phyloP scores from a whole-genome alignment of 2,797 vertebrate species.

The Brachyalestes nurse region DNA sequence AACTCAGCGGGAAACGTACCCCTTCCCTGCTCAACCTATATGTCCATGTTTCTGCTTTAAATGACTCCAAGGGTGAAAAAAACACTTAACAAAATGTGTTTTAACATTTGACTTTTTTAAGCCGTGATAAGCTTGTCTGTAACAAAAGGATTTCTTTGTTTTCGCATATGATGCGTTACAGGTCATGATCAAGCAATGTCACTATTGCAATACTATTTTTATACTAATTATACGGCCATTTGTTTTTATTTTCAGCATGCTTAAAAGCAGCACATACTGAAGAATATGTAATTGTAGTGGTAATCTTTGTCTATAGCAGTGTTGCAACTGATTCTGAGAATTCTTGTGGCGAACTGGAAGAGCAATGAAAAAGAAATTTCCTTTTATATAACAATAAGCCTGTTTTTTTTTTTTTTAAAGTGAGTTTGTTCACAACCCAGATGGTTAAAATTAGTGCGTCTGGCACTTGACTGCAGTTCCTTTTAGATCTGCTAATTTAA shows the following conservation, averaged over 20 bases:
- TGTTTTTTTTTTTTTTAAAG: no score
- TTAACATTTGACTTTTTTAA: no score
- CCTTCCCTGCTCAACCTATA: constrained; percentile 1
- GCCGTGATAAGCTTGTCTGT: background rate
- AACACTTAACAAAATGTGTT: background rate
- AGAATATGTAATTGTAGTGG: background rate
- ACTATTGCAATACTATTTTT: background rate
- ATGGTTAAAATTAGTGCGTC: constrained; percentile 61
- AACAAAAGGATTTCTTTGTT: background rate
- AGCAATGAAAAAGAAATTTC: background rate
- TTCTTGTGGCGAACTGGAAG: background rate
- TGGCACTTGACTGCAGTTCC: constrained; percentile 69
- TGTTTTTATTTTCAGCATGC: no score
- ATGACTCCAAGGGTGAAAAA: background rate
- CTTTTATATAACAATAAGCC: background rate
- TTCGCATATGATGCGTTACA: background rate
- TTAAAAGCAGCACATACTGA: background rate
- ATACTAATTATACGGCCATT: no score
- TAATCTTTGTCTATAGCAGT: background rate
- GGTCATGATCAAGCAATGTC: background rate
- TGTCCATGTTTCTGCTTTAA: constrained; percentile 18
- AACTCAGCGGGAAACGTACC: constrained; percentile 12
- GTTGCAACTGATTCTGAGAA: background rate
- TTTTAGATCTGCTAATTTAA: constrained; percentile 63
- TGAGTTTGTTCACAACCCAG: constrained; percentile 21